Percentiles rank a stretch among this genome's conserved stretches.
phyloP scores from a whole-genome alignment of 37 sponge, comb jelly and placozoan species.

The Axinella damicornis region DNA sequence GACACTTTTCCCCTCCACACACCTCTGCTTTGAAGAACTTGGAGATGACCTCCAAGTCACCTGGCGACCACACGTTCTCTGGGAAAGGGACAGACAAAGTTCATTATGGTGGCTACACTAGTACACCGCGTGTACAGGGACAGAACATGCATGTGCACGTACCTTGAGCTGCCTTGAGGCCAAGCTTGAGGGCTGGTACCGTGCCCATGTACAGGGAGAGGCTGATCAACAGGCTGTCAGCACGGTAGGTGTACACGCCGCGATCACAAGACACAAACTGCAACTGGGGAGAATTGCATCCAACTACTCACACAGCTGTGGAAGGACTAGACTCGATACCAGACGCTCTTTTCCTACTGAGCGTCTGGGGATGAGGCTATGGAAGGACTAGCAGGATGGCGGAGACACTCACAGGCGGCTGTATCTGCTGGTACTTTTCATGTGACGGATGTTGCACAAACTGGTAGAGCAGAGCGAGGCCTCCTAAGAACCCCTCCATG shows the following conservation, averaged over 20 bases:
- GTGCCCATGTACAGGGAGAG: slow-evolving; percentile 38
- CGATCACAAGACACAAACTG: slow-evolving; percentile 47
- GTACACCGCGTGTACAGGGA: no score
- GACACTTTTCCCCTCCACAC: background rate
- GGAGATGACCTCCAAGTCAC: slow-evolving; percentile 54
- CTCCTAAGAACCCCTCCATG: slow-evolving; percentile 62
- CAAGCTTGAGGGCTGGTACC: slow-evolving; percentile 12
- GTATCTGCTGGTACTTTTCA: no score
- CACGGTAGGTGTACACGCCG: slow-evolving; percentile 49
- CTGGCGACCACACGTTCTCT: slow-evolving; percentile 58
- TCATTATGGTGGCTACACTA: background rate
- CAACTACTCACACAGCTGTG: no score
- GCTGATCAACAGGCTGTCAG: slow-evolving; percentile 43
- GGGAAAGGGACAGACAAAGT: background rate
- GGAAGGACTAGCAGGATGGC: no score
- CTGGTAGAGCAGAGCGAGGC: slow-evolving; percentile 62
- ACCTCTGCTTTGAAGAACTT: slow-evolving; percentile 74
- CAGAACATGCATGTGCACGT: no score
- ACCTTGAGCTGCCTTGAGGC: slow-evolving; percentile 41
- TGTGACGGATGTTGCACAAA: slow-evolving; percentile 22
- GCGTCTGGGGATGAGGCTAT: no score
- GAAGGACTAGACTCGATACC: no score
- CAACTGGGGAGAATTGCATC: no score
- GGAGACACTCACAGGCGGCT: no score
- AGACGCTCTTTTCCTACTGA: no score